phyloP scores from a whole-genome alignment of 2,888 invertebrate genomes.

The Drymonia ruficornis region DNA sequence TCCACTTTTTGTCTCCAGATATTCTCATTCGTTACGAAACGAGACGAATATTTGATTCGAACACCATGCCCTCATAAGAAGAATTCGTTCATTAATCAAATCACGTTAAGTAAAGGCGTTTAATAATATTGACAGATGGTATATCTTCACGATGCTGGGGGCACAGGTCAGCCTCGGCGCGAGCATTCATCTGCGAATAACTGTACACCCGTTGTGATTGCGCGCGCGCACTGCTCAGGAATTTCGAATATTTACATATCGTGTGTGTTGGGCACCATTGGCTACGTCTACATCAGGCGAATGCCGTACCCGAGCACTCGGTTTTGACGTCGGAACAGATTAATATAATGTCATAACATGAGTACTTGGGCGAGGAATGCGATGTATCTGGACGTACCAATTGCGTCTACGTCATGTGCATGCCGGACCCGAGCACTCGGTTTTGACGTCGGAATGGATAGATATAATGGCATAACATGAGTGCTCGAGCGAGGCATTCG shows the following conservation, averaged over 20 bases:
- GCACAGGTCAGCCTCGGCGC: constrained; percentile 31
- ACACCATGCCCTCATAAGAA: background rate
- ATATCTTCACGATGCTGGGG: constrained; percentile 33
- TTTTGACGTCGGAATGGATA: too few species aligned
- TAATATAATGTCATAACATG: background rate
- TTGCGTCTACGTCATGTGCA: too few species aligned
- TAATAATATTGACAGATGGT: constrained; percentile 44
- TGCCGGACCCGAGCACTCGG: too few species aligned
- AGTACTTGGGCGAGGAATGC: too few species aligned
- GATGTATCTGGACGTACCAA: too few species aligned
- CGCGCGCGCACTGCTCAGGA: constrained; percentile 29
- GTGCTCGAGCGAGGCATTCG: too few species aligned
- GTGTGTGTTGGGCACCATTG: background rate
- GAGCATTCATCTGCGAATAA: constrained; percentile 41
- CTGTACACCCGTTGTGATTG: constrained; percentile 28
- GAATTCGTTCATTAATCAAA: constrained; percentile 24
- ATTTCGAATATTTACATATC: constrained; percentile 16
- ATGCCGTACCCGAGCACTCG: too few species aligned
- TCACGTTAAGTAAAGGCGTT: constrained; percentile 30
- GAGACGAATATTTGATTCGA: background rate
- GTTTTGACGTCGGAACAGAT: too few species aligned
- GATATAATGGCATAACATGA: too few species aligned
- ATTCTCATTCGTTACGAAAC: too few species aligned
- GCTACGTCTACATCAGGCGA: too few species aligned
- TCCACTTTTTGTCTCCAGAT: too few species aligned